Base-by-base conservation (phyloP, 64 coral and sea anemone species). In the Montipora efflorescens region DNA sequence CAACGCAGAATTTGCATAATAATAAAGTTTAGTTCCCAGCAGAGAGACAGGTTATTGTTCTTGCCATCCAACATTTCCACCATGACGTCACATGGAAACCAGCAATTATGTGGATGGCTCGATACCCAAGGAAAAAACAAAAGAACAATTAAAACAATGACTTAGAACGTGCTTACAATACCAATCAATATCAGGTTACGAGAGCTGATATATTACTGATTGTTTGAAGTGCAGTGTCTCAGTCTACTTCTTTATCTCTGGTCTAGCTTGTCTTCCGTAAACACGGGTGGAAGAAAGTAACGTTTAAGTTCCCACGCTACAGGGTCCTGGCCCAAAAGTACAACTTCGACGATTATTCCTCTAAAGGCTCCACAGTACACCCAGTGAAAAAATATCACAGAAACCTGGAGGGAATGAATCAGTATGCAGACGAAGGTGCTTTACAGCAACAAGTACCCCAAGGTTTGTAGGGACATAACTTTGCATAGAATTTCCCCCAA, bases 261-360 rank as follows among this genome's bases (percentile, higher is more conserved):
- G 13, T 94, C 4, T 48, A 99, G 98, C 67, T 99, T 16, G 92
- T 99, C 46, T 99, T 99, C 95, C 94, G 98, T 5, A 96, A 96
- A 79, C 98, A 99, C 18, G 98, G 98, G 20, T 99, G 98, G 98
- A 96, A 74, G 66, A 99, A 99, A 87, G 80, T 99, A 1, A 94
- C 95, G 1, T 99, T 99, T 66, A 94, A 82, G 67, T 99, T 94
- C 86, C 98, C 98, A 10, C 92, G 95, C 20, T 99, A 99, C 72
- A 89, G 98, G 57, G 90, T 92, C 15, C n/a, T 99, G 48, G 95
- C 95, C 14, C 92, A 96, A 80, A 79, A 84, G 8, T 99, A 93
- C 92, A 99, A 95, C 89, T 96, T 99, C 74, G 98, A 99, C 55
- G 98, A 99, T 19, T 99, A 99, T 67, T 96, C 98, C 11, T 99